Base-by-base conservation (phyloP, 2,888 invertebrate genomes). In the Chironomus tentans region DNA sequence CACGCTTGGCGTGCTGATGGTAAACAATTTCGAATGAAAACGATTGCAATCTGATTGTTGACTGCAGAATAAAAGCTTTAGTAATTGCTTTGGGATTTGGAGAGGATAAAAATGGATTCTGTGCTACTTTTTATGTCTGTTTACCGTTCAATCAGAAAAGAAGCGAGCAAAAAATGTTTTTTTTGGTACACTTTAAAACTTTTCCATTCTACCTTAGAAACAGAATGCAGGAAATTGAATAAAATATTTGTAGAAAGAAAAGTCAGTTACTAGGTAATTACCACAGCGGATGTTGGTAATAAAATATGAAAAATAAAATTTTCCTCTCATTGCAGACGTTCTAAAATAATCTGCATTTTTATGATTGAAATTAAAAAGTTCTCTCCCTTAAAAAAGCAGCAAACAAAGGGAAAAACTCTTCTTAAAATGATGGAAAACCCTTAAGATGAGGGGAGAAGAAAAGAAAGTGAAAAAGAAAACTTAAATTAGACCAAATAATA, bases 51-150 rank as follows among this genome's bases (percentile, higher is more conserved):
- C 56, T 56, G 56, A 56, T 56, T 56, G 56, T 56, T 56, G 56
- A 56, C 56, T 56, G 56, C 56, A 56, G 15, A 56, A 56, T 56
- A 56, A 56, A 56, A 56, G 56, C 56, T 56, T 18, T 18, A 18
- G 56, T 56, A 70, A 70, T 70, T 70, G 70, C 70, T 70, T 70
- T 47, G 70, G 70, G 70, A 70, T 47, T 70, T 70, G 7, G 65
- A 47, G 70, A 56, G 70, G 70, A 70, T 70, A 21, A 46, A 68
- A 70, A 47, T 15, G 46, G 21, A 47, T 70, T 70, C 18, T 50
- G n/a, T 56, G 18, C 56, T 56, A 18, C 56, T 15, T 56, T 56
- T 50, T 15, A 50, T 15, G 13, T 50, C 50, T 56, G 56, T 56
- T 56, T 56, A 18, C 56, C 18, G 18, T 56, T 56, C 56, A 56